These are phyloP conservation scores for Alsophila aescularia DNA, from an alignment of 2,888 invertebrate species.

Conservation along the genomic window DNA sequence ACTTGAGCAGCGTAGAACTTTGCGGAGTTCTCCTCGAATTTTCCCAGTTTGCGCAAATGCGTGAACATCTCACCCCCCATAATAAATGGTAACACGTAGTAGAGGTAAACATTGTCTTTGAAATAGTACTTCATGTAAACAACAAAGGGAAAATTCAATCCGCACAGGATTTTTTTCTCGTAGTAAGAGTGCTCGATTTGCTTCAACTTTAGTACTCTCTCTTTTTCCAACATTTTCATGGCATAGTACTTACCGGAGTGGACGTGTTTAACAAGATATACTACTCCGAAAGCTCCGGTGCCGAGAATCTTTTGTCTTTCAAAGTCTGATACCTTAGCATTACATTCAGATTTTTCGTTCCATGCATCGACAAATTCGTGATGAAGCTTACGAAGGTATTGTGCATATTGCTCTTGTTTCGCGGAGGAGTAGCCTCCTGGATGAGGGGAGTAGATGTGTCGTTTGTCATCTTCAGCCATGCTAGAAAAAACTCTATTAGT, in stretches of 20 bases:
- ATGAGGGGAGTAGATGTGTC: conserved; percentile 36
- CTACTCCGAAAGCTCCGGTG: conserved; percentile 95
- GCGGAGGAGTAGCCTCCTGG: conserved; percentile 57
- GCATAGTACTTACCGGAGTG: conserved; percentile 87
- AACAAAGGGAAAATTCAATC: conserved; percentile 94
- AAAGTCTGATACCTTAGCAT: conserved; percentile 85
- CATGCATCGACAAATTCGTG: conserved; percentile 72
- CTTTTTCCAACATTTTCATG: conserved; percentile 95
- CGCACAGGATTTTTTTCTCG: conserved; percentile 94
- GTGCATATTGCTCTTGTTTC: conserved; percentile 67
- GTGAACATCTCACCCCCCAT: conserved; percentile 95
- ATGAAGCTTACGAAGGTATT: conserved; percentile 65
- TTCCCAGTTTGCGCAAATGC: conserved; percentile 86
- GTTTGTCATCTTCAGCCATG: conserved; percentile 53
- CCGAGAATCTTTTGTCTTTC: conserved; percentile 90
- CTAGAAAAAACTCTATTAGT: conserved; percentile 19
- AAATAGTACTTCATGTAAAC: conserved; percentile 93
- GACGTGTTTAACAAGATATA: conserved; percentile 88
- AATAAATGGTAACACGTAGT: conserved; percentile 92
- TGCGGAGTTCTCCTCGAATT: conserved; percentile 90
- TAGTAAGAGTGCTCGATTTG: conserved; percentile 94
- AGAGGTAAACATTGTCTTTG: conserved; percentile 94
- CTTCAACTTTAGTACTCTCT: conserved; percentile 92
- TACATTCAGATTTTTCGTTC: conserved; percentile 58
- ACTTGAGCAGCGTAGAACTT: conserved; percentile 97